Conservation (phyloP, 1,140 invertebrate genomes). For the Aphis craccivora region DNA sequence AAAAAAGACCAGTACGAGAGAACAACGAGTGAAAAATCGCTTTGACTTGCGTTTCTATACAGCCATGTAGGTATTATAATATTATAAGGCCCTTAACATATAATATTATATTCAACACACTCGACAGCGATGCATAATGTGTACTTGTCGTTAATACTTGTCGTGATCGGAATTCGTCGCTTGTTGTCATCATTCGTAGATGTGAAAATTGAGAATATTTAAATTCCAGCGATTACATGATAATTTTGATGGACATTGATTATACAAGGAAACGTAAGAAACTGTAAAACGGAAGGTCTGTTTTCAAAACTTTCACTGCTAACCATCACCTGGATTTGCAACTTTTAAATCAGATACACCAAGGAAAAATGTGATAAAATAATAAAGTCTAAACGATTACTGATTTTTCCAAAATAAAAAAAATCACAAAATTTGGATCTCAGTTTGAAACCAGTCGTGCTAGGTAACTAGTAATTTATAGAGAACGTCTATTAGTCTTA, state of each 20-base stretch:
- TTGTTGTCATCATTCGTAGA: neutral
- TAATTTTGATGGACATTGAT: too few relatives aligned
- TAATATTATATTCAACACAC: neutral
- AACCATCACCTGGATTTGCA: too few relatives aligned
- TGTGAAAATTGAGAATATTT: neutral
- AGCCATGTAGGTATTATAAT: too few relatives aligned
- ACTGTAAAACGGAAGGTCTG: too few relatives aligned
- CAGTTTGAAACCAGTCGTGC: neutral
- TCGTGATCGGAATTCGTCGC: neutral
- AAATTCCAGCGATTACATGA: neutral
- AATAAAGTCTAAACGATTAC: neutral
- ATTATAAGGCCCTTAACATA: too few relatives aligned
- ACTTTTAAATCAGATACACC: too few relatives aligned
- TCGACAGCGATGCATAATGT: neutral
- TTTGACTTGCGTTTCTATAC: neutral
- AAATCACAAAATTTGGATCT: too few relatives aligned
- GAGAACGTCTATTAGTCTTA: too few relatives aligned
- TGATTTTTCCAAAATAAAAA: neutral
- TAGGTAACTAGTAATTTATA: too few relatives aligned
- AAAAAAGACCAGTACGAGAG: neutral
- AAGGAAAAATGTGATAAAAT: neutral
- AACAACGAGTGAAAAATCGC: neutral
- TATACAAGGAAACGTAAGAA: too few relatives aligned
- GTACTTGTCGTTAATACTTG: neutral
- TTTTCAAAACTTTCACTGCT: too few relatives aligned